Conservation (phyloP, 2,888 invertebrate species). For the Zygothrica quintamaculata region DNA sequence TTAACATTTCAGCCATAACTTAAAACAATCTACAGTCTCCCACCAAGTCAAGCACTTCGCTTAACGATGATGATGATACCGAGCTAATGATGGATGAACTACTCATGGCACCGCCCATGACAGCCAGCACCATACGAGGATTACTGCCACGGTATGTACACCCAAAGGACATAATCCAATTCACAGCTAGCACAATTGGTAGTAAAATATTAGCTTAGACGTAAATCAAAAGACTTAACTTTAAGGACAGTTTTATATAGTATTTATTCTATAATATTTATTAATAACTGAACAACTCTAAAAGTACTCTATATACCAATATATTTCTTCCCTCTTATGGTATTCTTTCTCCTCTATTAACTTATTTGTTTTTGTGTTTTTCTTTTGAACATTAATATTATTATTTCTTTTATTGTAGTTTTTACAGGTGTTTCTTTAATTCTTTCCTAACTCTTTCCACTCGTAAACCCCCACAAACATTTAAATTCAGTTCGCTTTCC, state of each 20-base stretch:
- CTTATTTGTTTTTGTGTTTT: conserved; percentile 48
- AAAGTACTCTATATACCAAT: conserved; percentile 29
- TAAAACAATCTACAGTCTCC: conserved; percentile 86
- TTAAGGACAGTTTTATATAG: not conserved
- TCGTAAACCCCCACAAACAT: conserved; percentile 31
- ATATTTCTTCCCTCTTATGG: conserved; percentile 47
- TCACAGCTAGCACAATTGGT: conserved; percentile 11
- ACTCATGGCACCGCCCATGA: conserved; percentile 90
- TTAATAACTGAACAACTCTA: not conserved
- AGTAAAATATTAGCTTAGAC: conserved; percentile 24
- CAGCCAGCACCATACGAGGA: conserved; percentile 89
- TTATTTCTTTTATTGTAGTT: conserved; percentile 78
- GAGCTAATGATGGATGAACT: conserved; percentile 93
- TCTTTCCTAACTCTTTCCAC: conserved; percentile 37
- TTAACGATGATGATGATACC: conserved; percentile 90
- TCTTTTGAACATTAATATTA: too few species aligned
- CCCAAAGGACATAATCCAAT: not conserved
- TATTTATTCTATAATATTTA: not conserved
- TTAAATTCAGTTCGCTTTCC: conserved; percentile 45
- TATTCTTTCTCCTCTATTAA: conserved; percentile 28
- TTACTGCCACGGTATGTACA: conserved; percentile 88
- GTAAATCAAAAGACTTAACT: conserved; percentile 1
- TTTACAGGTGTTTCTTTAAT: conserved; percentile 80
- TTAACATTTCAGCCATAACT: too few species aligned
- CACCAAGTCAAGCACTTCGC: conserved; percentile 87